Percentiles rank a stretch among this genome's conserved stretches.
These are phyloP conservation scores for Taenioides sp. DNA, from an alignment of 2,797 vertebrate genomes.

Conservation along the genomic window DNA sequence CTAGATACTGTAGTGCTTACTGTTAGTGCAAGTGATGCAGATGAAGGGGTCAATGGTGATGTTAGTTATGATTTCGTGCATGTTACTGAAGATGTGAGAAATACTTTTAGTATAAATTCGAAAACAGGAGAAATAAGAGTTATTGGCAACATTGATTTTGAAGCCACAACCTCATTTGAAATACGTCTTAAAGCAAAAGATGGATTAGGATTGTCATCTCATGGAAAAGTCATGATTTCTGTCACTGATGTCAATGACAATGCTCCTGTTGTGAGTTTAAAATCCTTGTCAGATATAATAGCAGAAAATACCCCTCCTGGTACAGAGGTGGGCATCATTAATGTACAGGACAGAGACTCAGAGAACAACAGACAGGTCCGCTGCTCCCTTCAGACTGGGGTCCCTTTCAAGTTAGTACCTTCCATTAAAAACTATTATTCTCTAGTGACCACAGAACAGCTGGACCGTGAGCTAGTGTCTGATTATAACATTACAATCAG, in stretches of 20 bases:
- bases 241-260: slow-evolving; percentile 73
- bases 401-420: slow-evolving; percentile 77
- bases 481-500: slow-evolving; percentile 68
- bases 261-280: slow-evolving; percentile 39
- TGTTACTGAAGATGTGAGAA: slow-evolving; percentile 18
- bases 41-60: slow-evolving; percentile 62
- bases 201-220: slow-evolving; percentile 40
- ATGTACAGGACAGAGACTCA: slow-evolving; percentile 75
- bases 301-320: slow-evolving; percentile 25
- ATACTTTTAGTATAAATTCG: slow-evolving; percentile 41
- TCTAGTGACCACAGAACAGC: slow-evolving; percentile 59
- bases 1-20: slow-evolving; percentile 52
- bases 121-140: slow-evolving; percentile 57
- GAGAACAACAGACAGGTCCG: slow-evolving; percentile 68
- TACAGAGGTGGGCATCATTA: slow-evolving; percentile 73
- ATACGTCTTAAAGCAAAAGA: slow-evolving; percentile 69
- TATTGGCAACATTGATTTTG: slow-evolving; percentile 18
- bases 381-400: slow-evolving; percentile 69
- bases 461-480: slow-evolving; percentile 61
- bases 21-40: slow-evolving; percentile 65
- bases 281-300: slow-evolving; percentile 20
- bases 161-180: slow-evolving; percentile 43
- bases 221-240: slow-evolving; percentile 40
- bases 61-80: slow-evolving; percentile 58
- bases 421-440: slow-evolving; percentile 81